Base-by-base conservation (phyloP, 2,797 vertebrate genomes). In the Dendrocincla fuliginosa region DNA sequence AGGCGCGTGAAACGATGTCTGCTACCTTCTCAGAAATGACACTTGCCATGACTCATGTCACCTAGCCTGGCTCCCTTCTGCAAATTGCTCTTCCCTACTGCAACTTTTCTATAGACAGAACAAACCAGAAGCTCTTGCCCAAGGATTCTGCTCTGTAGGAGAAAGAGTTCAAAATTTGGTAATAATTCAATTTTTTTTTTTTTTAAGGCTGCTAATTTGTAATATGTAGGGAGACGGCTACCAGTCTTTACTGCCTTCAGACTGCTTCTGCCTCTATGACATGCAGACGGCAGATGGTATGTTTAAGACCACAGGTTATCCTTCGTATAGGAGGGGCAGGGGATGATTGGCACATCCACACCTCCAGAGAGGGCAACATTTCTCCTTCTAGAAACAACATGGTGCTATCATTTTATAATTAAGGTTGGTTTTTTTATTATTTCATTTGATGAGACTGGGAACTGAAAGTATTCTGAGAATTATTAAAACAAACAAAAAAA, bases 331-430 rank as follows among this genome's bases (percentile, higher is more conserved):
- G 84, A 93, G 57, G 53, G 32, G 52, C 28, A 95, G 49, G 46
- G 81, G 71, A 89, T 78, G 76, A 50, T 68, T 92, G 75, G 87
- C 84, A 95, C 68, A 87, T 37, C 52, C 60, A 87, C 18, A 37
- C 82, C 84, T 89, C 57, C 73, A 71, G 73, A 84, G 89, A 85
- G 80, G 44, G 73, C 50, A 89, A 86, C 24, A 61, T 93, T 84
- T 87, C 79, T 88, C 57, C 50, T 59, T 92, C 83, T 78, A 78
- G 84, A 89, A 96, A 91, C 30, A 91, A 89, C 55, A 44, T 4
- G 16, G 30, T 55, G 13, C 28, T 73, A 75, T 86, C 86, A 84
- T 79, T 96, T 95, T 75, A 53, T 71, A 95, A 96, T 94, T 85
- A 61, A 46, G 17, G 65, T 59, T 27, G 39, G 14, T 4, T 23